Evolutionary conservation across 2,888 invertebrate genomes (phyloP).

Genomic region (Taphrorychus bicolor): DNA sequence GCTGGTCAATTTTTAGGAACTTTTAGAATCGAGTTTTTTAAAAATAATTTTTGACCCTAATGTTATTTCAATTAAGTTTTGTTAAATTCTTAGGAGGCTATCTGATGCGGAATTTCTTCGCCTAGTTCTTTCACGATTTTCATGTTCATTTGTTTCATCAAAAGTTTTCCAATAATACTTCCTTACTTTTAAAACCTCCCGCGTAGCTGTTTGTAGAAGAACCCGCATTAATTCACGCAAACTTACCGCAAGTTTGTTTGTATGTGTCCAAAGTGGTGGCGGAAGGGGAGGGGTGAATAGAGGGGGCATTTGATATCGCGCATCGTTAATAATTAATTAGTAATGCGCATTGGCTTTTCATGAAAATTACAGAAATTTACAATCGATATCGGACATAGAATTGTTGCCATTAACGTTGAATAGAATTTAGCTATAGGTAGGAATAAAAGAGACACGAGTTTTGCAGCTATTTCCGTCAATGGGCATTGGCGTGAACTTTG

Average conservation of each 20-base stretch:
- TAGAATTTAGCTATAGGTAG: too few relatives aligned
- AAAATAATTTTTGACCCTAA: too few relatives aligned
- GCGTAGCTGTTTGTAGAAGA: neutral
- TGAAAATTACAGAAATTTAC: conserved; percentile 54
- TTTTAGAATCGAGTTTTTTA: too few relatives aligned
- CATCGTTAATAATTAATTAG: conserved; percentile 52
- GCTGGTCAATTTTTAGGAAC: too few relatives aligned
- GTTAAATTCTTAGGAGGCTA: too few relatives aligned
- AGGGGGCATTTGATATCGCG: conserved; percentile 28
- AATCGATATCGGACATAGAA: conserved; percentile 48
- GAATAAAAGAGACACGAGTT: conserved; percentile 23
- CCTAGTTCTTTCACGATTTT: too few relatives aligned
- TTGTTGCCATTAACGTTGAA: conserved; percentile 27
- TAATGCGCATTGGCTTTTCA: conserved; percentile 55
- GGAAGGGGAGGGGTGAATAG: too few relatives aligned
- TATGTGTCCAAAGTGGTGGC: too few relatives aligned
- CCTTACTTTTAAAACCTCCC: neutral
- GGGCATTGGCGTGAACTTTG: conserved; percentile 19
- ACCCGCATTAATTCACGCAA: conserved; percentile 16
- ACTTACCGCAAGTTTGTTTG: conserved; percentile 30
- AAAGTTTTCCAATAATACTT: neutral
- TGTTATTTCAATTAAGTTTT: too few relatives aligned
- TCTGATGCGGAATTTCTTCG: too few relatives aligned
- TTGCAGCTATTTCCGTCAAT: conserved; percentile 25
- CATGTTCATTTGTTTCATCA: too few relatives aligned